Conservation (phyloP, 2,888 invertebrate species). For the Monochamus alternatus region DNA sequence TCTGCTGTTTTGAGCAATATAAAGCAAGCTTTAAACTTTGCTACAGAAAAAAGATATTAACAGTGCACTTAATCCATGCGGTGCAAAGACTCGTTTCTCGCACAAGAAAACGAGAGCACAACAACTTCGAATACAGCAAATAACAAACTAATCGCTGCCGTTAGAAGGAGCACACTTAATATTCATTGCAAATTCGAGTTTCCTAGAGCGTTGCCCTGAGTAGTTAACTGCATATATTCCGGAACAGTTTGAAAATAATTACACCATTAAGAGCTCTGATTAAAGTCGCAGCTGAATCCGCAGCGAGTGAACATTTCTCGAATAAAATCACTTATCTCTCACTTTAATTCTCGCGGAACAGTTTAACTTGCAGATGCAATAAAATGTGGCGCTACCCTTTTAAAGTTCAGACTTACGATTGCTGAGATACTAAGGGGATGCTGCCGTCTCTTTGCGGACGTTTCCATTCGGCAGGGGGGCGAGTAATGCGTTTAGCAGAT, state of each 20-base stretch:
- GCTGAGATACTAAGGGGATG: background rate
- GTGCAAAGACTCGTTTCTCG: too few species aligned
- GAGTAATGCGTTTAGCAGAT: too few species aligned
- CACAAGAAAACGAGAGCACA: too few species aligned
- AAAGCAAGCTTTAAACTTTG: too few species aligned
- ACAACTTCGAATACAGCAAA: too few species aligned
- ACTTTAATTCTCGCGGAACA: conserved; percentile 45
- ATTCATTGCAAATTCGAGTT: background rate
- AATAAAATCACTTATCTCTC: conserved; percentile 40
- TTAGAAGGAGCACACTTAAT: too few species aligned
- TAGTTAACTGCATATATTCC: background rate
- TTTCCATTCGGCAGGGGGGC: background rate
- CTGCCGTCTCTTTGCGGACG: background rate
- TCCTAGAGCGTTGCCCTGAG: background rate
- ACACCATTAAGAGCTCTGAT: background rate
- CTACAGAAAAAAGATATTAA: too few species aligned
- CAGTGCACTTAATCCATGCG: too few species aligned
- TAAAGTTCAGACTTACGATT: background rate
- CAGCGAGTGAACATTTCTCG: conserved; percentile 6
- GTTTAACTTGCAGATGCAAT: conserved; percentile 36
- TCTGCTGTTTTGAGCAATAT: too few species aligned
- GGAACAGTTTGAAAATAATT: background rate
- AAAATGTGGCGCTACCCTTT: background rate
- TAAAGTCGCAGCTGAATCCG: background rate
- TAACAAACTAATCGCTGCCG: too few species aligned